phyloP scores from a whole-genome alignment of 2,797 vertebrate species.

The Peromyscus nudipes region DNA sequence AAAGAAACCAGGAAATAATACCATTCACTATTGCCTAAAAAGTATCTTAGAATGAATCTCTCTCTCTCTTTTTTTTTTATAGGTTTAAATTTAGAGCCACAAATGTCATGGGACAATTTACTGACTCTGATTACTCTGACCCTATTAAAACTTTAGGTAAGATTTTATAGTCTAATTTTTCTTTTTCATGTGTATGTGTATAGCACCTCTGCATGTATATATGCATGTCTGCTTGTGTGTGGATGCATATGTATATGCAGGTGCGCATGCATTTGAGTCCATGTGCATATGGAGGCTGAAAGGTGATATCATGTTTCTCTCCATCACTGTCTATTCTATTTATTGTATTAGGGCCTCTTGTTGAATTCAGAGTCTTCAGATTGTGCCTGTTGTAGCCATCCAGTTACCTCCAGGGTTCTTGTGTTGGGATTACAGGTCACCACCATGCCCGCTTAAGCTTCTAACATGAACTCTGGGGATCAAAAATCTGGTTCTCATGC shows the following conservation, averaged over 20 bases:
- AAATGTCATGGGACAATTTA: conserved; percentile 94
- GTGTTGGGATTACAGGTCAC: neutral
- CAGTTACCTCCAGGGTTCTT: neutral
- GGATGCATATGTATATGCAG: neutral
- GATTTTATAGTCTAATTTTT: conserved; percentile 49
- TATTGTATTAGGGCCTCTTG: neutral
- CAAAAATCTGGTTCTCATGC: neutral
- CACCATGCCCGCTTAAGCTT: neutral
- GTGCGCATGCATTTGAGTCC: neutral
- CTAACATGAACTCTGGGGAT: neutral
- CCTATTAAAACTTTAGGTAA: conserved; percentile 95
- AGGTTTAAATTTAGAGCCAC: conserved; percentile 99
- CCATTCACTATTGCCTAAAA: neutral
- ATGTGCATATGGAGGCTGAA: neutral
- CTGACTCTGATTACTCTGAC: conserved; percentile 96
- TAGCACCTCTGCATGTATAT: neutral
- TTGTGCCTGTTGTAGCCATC: neutral
- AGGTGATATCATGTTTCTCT: neutral
- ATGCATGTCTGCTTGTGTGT: neutral
- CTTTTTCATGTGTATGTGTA: neutral
- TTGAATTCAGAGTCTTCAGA: neutral
- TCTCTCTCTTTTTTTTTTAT: conserved; percentile 84
- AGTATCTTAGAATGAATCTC: neutral
- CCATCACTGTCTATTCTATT: neutral
- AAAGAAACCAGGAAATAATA: neutral